Evolutionary conservation across 2,797 vertebrate species (phyloP), one percentile per base, ranked within the genome.

Genomic region (Neostethus bicornis): DNA sequence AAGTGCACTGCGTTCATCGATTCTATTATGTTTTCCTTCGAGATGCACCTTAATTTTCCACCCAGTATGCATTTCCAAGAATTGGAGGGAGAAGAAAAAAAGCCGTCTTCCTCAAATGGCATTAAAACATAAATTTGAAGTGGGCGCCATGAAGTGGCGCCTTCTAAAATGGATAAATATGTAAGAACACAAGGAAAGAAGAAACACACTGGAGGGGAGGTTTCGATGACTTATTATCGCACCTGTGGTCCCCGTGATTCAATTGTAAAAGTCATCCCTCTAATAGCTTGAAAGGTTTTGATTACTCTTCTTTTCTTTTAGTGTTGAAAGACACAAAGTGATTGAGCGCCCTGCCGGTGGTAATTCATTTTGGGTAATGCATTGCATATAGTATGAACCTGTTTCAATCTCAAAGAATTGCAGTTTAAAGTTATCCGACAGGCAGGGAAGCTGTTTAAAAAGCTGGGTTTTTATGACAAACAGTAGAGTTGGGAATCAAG

Each of bases 251-350:
- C 94, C 94, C 89, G 92, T 98, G 95, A 98, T 98, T 98, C 96
- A 96, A 98, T 99, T 98, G 95, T 94, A 94, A 94, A 96, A 96
- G 95, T 96, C 94, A 96, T 95, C 93, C 93, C 90, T 91, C 94
- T 98, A 98, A 99, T 97, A 97, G 95, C 95, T 98, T 97, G 96
- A 98, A 97, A 98, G 96, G 96, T 98, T 98, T 97, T 96, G 96
- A 98, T 98, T 95, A 96, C 94, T 94, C 93, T 93, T 95, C 94
- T 95, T 96, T 94, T 93, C 94, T 95, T 93, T 95, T 96, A 97
- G 95, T 95, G 93, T 95, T 94, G 95, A 95, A 92, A 95, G 94
- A 96, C 93, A 96, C 94, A 94, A 94, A 92, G 93, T 97, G 96
- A 99, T 97, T 95, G 96, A 97, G 90, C 91, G 89, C 72, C 88